Evolutionary conservation across 2,113 vertebrate species (phyloP).

Genomic region (Todiramphus chloris): DNA sequence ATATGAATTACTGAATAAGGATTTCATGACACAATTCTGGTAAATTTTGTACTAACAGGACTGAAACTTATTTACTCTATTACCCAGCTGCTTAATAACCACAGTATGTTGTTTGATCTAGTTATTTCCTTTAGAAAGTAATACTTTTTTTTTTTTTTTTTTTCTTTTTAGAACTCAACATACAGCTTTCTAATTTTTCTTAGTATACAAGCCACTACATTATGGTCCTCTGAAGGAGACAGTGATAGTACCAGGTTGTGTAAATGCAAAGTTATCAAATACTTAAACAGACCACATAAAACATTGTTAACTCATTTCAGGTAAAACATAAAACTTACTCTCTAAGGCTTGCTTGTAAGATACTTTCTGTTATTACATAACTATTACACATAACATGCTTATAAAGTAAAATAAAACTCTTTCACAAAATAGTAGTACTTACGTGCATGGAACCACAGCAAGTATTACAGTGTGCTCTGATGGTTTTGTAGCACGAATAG

Average conservation of each 20-base stretch:
- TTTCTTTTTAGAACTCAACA: neutral
- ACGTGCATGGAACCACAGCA: conserved; percentile 86
- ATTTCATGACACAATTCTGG: neutral
- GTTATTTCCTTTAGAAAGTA: neutral
- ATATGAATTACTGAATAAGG: neutral
- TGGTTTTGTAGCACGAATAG: conserved; percentile 87
- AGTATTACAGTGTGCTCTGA: conserved; percentile 91
- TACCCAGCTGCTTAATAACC: neutral
- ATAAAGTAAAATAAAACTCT: neutral
- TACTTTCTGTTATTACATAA: neutral
- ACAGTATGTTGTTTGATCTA: neutral
- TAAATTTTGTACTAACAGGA: neutral
- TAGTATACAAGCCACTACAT: neutral
- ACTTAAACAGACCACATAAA: neutral
- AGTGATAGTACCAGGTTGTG: neutral
- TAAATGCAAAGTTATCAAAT: neutral
- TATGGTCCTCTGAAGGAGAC: neutral
- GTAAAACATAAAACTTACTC: neutral
- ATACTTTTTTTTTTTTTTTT: neutral
- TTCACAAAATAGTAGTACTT: conserved; percentile 59
- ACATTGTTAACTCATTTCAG: neutral
- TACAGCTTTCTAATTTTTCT: neutral
- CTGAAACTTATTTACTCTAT: neutral
- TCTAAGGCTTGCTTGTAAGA: neutral
- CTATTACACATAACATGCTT: neutral